Conservation (phyloP, 2,888 invertebrate genomes). For the Synanthedon formicaeformis region DNA sequence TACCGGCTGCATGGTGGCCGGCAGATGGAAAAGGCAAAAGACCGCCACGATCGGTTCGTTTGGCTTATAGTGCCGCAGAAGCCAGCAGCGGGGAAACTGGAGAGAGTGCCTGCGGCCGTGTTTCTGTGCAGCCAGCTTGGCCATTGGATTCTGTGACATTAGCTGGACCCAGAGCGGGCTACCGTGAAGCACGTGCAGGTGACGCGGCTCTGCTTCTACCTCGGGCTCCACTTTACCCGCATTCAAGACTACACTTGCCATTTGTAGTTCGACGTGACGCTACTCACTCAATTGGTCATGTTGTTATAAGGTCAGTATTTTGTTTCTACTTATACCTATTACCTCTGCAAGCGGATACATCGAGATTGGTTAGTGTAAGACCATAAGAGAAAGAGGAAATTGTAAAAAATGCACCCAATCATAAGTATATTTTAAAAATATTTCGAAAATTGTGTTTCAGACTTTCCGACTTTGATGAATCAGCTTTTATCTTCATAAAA, state of each 20-base stretch:
- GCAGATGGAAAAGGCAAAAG: conserved; percentile 72
- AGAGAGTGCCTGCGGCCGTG: conserved; percentile 79
- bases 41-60: conserved; percentile 81
- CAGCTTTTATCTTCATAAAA: background rate
- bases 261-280: conserved; percentile 84
- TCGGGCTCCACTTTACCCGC: conserved; percentile 88
- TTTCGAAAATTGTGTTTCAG: no score
- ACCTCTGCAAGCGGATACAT: no score
- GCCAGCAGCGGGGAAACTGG: conserved; percentile 77
- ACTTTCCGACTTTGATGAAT: no score
- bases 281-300: conserved; percentile 78
- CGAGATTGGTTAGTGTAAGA: no score
- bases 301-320: conserved; percentile 82
- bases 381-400: no score
- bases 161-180: conserved; percentile 82
- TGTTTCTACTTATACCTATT: background rate
- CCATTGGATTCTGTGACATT: conserved; percentile 77
- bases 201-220: conserved; percentile 88
- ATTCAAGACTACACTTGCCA: conserved; percentile 90
- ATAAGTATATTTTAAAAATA: no score
- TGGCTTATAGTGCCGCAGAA: conserved; percentile 91
- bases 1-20: conserved; percentile 94
- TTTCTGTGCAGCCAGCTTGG: conserved; percentile 75
- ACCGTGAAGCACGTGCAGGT: conserved; percentile 86
- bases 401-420: no score